Conservation (phyloP, 2,113 vertebrate genomes). For the Ceuthmochares aereus region DNA sequence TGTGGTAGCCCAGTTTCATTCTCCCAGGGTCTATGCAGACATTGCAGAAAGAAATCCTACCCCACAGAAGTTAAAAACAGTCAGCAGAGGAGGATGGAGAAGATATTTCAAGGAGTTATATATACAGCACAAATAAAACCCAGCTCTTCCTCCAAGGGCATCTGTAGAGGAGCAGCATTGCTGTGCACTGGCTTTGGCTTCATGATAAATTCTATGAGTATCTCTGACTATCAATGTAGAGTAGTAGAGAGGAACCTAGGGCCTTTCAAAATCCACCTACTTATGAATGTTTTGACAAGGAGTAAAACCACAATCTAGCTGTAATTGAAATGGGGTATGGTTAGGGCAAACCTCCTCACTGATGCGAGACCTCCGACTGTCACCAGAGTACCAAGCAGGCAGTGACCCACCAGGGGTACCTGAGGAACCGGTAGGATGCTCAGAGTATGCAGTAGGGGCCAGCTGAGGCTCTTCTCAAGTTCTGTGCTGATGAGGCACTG, state of each 20-base stretch:
- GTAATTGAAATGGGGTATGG: background rate
- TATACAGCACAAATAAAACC: background rate
- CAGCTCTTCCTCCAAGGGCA: background rate
- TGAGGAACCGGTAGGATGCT: background rate
- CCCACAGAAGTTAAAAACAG: background rate
- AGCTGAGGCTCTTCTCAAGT: background rate
- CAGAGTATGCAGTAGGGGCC: background rate
- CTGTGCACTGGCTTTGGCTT: background rate
- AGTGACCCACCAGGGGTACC: accelerated
- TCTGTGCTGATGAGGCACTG: background rate
- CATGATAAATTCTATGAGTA: background rate
- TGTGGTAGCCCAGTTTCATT: accelerated
- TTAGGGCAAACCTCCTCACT: background rate
- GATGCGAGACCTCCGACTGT: accelerated
- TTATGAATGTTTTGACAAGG: background rate
- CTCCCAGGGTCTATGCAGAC: background rate
- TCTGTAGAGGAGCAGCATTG: accelerated
- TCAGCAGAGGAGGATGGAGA: background rate
- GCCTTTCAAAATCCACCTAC: background rate
- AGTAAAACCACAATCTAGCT: background rate
- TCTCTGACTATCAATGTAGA: accelerated
- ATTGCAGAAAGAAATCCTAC: background rate
- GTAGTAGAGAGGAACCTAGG: background rate
- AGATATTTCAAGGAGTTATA: background rate
- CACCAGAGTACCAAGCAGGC: accelerated